Evolutionary conservation across 2,888 invertebrate genomes (phyloP).

Genomic region (Acronicta leporina): DNA sequence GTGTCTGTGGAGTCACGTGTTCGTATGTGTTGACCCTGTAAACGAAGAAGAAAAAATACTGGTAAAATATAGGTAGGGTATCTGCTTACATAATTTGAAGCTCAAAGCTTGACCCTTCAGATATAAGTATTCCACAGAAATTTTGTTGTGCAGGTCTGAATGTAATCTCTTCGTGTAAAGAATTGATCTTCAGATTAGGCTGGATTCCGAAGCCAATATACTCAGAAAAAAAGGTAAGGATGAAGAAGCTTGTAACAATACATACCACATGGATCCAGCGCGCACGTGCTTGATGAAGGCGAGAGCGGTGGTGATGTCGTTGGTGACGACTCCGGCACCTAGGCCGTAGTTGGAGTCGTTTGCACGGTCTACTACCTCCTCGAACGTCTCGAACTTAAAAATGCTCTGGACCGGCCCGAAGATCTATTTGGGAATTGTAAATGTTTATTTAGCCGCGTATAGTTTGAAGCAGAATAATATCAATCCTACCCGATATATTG

Average conservation of each 20-base stretch:
- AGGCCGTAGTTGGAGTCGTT: conserved; percentile 95
- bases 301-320: conserved; percentile 94
- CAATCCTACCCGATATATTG: too few relatives aligned
- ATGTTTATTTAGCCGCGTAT: too few relatives aligned
- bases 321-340: conserved; percentile 95
- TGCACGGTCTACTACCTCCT: conserved; percentile 95
- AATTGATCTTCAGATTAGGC: too few relatives aligned
- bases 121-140: too few relatives aligned
- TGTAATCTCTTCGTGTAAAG: too few relatives aligned
- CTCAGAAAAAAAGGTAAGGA: too few relatives aligned
- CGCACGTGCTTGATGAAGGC: conserved; percentile 92
- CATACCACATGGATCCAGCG: conserved; percentile 94
- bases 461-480: too few relatives aligned
- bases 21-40: conserved; percentile 93
- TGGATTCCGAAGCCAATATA: too few relatives aligned
- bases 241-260: not conserved
- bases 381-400: conserved; percentile 94
- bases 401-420: conserved; percentile 98
- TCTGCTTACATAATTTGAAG: too few relatives aligned
- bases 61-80: too few relatives aligned
- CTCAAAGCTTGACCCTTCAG: too few relatives aligned
- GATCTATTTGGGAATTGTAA: conserved; percentile 88
- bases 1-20: conserved; percentile 92
- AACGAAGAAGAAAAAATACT: conserved; percentile 33
- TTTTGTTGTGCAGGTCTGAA: too few relatives aligned